phyloP scores from a whole-genome alignment of 2,797 vertebrate species.

The Helostoma temminkii region DNA sequence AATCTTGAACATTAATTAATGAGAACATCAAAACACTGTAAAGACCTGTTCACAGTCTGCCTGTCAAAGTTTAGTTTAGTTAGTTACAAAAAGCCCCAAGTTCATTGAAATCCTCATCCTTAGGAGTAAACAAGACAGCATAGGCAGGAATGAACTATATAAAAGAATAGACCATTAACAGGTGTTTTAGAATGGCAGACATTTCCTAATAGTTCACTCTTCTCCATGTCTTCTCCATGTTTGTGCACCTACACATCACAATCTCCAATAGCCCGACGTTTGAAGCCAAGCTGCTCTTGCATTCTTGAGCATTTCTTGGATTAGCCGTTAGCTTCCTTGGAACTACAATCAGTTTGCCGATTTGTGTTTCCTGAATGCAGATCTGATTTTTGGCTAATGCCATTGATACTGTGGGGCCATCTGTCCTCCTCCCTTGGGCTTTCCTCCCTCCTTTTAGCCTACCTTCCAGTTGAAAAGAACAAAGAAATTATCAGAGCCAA shows the following conservation, averaged over 20 bases:
- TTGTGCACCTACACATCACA: neutral
- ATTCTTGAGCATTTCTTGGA: constrained; percentile 17
- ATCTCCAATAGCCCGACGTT: constrained; percentile 3
- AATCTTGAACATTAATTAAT: constrained; percentile 25
- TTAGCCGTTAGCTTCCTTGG: constrained; percentile 10
- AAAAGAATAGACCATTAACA: neutral
- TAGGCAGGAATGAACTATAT: neutral
- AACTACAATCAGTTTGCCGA: constrained; percentile 17
- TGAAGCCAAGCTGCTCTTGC: constrained; percentile 18
- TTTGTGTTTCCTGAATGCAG: constrained; percentile 30
- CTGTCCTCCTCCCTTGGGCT: constrained; percentile 40
- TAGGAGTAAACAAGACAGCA: constrained; percentile 1
- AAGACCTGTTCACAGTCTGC: constrained; percentile 5
- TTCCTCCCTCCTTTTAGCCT: constrained; percentile 7
- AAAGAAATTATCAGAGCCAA: constrained; percentile 37
- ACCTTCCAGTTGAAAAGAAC: constrained; percentile 35
- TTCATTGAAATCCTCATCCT: neutral
- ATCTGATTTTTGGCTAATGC: constrained; percentile 42
- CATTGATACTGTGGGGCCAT: constrained; percentile 39
- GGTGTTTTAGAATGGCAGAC: neutral
- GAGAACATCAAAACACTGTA: neutral
- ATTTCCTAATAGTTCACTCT: neutral
- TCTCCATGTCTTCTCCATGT: neutral
- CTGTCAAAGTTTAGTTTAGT: constrained; percentile 6
- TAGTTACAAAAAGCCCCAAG: neutral